Evolutionary conservation across 2,888 invertebrate genomes (phyloP).

Genomic region (Toxonevra muliebris): DNA sequence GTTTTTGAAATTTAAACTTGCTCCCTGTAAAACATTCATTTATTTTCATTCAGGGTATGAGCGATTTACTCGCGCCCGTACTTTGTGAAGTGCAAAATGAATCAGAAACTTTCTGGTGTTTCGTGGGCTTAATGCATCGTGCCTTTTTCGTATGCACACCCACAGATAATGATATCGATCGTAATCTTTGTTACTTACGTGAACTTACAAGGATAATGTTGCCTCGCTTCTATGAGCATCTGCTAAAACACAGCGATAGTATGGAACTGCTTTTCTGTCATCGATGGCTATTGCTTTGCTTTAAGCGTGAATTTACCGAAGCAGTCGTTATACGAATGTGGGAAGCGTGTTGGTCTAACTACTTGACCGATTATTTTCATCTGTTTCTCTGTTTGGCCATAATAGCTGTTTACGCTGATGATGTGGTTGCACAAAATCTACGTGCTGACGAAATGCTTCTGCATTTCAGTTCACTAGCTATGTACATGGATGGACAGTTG

Average conservation of each 20-base stretch:
- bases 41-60: slow-evolving; percentile 84
- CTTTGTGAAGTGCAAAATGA: slow-evolving; percentile 93
- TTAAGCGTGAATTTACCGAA: slow-evolving; percentile 91
- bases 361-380: slow-evolving; percentile 95
- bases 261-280: slow-evolving; percentile 93
- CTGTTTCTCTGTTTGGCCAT: slow-evolving; percentile 93
- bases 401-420: slow-evolving; percentile 90
- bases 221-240: slow-evolving; percentile 88
- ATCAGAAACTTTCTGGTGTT: slow-evolving; percentile 97
- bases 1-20: not conserved
- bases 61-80: slow-evolving; percentile 92
- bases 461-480: slow-evolving; percentile 94
- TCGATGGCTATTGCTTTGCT: slow-evolving; percentile 94
- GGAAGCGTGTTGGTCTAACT: slow-evolving; percentile 98
- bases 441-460: slow-evolving; percentile 94
- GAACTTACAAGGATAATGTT: slow-evolving; percentile 89
- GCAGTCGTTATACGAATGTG: slow-evolving; percentile 89
- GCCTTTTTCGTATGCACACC: slow-evolving; percentile 95
- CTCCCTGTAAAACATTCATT: not conserved
- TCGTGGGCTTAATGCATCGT: slow-evolving; percentile 94
- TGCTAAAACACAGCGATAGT: slow-evolving; percentile 84
- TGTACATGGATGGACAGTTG: slow-evolving; percentile 95
- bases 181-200: slow-evolving; percentile 85
- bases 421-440: slow-evolving; percentile 90
- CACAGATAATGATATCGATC: slow-evolving; percentile 94